Base-by-base conservation (phyloP, 2,797 vertebrate genomes). In the Neosalanx taihuensis region DNA sequence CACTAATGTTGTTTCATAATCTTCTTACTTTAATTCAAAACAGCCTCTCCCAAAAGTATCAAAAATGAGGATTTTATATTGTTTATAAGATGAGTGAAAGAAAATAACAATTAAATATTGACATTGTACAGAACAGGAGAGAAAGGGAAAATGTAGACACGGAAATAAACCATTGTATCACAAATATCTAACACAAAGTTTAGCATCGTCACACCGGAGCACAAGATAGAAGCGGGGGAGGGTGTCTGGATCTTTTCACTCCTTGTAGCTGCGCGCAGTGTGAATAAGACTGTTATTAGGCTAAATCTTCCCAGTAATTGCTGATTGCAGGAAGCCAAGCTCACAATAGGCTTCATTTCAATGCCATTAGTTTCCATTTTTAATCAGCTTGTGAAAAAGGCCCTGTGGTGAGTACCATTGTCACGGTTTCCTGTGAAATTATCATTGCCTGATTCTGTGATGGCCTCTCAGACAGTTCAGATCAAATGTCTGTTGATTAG, bases 351-450 rank as follows among this genome's bases (percentile, higher is more conserved):
- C 70, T 66, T 9, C 18, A 46, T 46, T 53, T 51, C 20, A 20
- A 65, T 12, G 26, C 23, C 20, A 26, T 41, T 64, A 70, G 67
- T 71, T 84, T 74, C 67, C 66, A 73, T 83, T 83, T 46, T 80
- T 79, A 86, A 86, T 85, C 79, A 84, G 76, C 18, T 75, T 73
- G 67, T 46, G 53, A 84, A 69, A 2, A 4, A 65, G 49, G 1
- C 68, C 85, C 85, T 67, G 81, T 49, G 76, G 79, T 68, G 85
- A 79, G 57, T 68, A 75, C 75, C 49, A 53, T 69, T 56, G 70
- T 74, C 76, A 74, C 70, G 62, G 70, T 73, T 79, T 88, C 84
- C 81, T 81, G 75, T 60, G 30, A 61, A 51, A 80, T 74, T 49
- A 46, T 46, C 10, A 79, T 29, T 67, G 15, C 79, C 74, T 73